phyloP scores from a whole-genome alignment of 1,140 invertebrate genomes.

The Melanaphis sacchari region DNA sequence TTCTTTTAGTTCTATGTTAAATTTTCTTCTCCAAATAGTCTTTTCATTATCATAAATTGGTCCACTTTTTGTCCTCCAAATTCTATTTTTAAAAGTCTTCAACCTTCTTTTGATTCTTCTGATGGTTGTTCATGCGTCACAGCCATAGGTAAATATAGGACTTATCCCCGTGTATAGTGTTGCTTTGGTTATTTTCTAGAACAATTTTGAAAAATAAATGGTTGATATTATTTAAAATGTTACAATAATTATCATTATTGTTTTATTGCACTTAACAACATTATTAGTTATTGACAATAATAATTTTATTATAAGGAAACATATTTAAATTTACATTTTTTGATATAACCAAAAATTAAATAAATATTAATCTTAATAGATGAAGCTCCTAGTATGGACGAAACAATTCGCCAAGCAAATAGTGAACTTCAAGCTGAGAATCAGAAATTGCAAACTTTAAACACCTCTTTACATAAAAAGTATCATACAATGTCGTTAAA shows the following conservation, averaged over 20 bases:
- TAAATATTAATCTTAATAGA: conserved; percentile 27
- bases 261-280: neutral
- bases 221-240: neutral
- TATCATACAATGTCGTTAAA: conserved; percentile 91
- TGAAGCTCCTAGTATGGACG: conserved; percentile 77
- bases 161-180: too few relatives aligned
- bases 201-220: too few relatives aligned
- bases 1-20: neutral
- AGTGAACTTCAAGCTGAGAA: conserved; percentile 90
- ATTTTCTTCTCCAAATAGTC: neutral
- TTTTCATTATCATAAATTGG: too few relatives aligned
- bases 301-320: neutral
- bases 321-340: neutral
- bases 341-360: neutral
- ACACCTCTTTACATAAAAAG: conserved; percentile 91
- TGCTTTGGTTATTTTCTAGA: too few relatives aligned
- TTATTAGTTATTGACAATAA: neutral
- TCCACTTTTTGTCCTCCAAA: too few relatives aligned
- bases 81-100: too few relatives aligned
- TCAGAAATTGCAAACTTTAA: conserved; percentile 87
- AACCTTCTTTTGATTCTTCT: too few relatives aligned
- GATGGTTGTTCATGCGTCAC: too few relatives aligned
- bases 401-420: conserved; percentile 81
- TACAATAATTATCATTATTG: neutral
- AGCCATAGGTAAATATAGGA: too few relatives aligned